Conservation (phyloP, 1,140 invertebrate species). For the Ericerus pela region DNA sequence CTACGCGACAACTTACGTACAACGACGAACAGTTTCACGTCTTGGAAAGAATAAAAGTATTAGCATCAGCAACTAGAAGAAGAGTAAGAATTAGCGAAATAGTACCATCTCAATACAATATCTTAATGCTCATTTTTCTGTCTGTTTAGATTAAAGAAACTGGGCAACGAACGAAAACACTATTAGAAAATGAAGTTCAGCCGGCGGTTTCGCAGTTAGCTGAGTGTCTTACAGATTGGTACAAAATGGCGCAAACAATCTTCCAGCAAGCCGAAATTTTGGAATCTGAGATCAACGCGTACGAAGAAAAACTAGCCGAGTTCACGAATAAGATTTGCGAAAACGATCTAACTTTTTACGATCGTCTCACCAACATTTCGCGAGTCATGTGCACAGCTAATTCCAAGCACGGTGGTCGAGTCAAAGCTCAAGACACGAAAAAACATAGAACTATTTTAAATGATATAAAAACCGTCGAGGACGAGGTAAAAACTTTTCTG, state of each 20-base stretch:
- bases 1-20: slow-evolving; percentile 65
- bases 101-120: background rate
- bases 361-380: slow-evolving; percentile 20
- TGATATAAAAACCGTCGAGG: background rate
- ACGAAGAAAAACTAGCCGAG: slow-evolving; percentile 31
- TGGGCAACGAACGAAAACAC: slow-evolving; percentile 44
- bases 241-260: slow-evolving; percentile 66
- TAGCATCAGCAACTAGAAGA: no score
- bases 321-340: slow-evolving; percentile 25
- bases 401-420: slow-evolving; percentile 17
- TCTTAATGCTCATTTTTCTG: slow-evolving; percentile 12
- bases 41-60: slow-evolving; percentile 59
- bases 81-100: no score
- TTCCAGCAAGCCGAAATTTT: slow-evolving; percentile 56
- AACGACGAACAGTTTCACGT: slow-evolving; percentile 90
- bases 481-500: background rate
- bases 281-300: slow-evolving; percentile 49
- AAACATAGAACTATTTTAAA: background rate
- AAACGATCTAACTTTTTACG: slow-evolving; percentile 23
- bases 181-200: slow-evolving; percentile 47
- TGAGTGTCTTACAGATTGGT: slow-evolving; percentile 64
- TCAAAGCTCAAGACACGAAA: slow-evolving; percentile 17
- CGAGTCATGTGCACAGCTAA: slow-evolving; percentile 17
- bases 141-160: slow-evolving; percentile 52
- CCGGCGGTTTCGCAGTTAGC: slow-evolving; percentile 48